These are phyloP conservation scores for Carcinoscorpius rotundicauda DNA, from an alignment of 1,140 invertebrate species.

Conservation along the genomic window DNA sequence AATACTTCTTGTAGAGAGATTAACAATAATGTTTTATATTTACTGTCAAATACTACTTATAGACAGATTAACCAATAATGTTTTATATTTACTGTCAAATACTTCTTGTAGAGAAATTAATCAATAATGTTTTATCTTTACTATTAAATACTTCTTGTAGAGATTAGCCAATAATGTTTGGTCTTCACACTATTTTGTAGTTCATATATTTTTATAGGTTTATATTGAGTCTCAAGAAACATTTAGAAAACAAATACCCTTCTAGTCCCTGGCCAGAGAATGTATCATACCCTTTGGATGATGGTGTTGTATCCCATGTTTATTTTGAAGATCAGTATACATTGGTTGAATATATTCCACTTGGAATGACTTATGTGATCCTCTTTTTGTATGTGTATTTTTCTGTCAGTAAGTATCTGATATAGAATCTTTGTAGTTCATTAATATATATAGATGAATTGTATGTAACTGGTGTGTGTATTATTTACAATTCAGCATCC, in stretches of 20 bases:
- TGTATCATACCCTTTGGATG: slow-evolving; percentile 23
- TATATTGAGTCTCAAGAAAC: slow-evolving; percentile 54
- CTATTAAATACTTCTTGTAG: no score
- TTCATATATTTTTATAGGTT: slow-evolving; percentile 44
- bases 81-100: no score
- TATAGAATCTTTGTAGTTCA: no score
- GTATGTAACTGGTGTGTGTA: no score
- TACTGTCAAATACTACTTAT: no score
- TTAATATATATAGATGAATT: no score
- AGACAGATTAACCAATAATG: no score
- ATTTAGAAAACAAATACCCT: slow-evolving; percentile 55
- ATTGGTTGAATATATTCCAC: slow-evolving; percentile 69
- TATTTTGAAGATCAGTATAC: slow-evolving; percentile 79
- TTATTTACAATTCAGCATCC: no score
- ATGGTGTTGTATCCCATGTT: slow-evolving; percentile 44
- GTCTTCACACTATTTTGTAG: slow-evolving; percentile 4
- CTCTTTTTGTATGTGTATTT: slow-evolving; percentile 89
- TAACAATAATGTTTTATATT: no score
- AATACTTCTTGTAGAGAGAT: no score
- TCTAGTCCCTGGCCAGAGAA: slow-evolving; percentile 43
- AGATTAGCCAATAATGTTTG: not conserved
- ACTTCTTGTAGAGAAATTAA: no score
- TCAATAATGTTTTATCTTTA: no score
- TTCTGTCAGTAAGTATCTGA: slow-evolving; percentile 61
- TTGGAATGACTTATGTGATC: slow-evolving; percentile 67